Evolutionary conservation across 2,888 invertebrate genomes (phyloP), one percentile per base, ranked within the genome.

Genomic region (Hylaea fasciaria): DNA sequence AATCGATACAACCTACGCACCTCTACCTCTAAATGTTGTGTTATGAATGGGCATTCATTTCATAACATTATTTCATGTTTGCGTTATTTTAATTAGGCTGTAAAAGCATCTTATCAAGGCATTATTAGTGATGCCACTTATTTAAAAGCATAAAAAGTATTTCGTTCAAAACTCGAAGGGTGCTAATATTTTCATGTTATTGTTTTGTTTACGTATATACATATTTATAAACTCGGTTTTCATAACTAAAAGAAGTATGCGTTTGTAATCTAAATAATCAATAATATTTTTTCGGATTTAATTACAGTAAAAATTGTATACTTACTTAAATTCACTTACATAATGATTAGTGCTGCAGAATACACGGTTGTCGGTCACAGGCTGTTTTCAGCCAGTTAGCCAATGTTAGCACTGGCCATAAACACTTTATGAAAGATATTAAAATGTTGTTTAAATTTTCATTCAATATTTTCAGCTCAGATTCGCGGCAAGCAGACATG

Each of bases 401-500:
- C 17, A 28, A 13, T 10, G 32, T 11, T 53, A 22, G 14, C 56
- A 57, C 56, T 62, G 44, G 40, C 47, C n/a, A 10, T n/a, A 22
- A 41, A 50, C 55, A 40, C 46, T 29, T 14, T 11, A 10, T 12
- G 29, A 46, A 43, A 32, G 22, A 37, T 17, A 29, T 22, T 12
- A 43, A 35, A 45, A 29, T 16, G 14, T 37, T 29, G 29, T 43
- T 52, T 28, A 11, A 52, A 53, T 52, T 48, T 62, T 47, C 40
- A 39, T 57, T 57, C 73, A 68, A 71, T 68, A 68, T 77, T 74
- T 62, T n/a, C n/a, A n/a, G 64, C 76, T 73, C 66, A 69, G 68
- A 64, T 73, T 71, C 82, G 80, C 85, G 75, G 68, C 69, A 74
- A 72, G 75, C 86, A 78, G 72, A 78, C 82, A 76, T 81, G 72